Conservation (phyloP, 2,113 vertebrate species). For the Stegastes partitus region DNA sequence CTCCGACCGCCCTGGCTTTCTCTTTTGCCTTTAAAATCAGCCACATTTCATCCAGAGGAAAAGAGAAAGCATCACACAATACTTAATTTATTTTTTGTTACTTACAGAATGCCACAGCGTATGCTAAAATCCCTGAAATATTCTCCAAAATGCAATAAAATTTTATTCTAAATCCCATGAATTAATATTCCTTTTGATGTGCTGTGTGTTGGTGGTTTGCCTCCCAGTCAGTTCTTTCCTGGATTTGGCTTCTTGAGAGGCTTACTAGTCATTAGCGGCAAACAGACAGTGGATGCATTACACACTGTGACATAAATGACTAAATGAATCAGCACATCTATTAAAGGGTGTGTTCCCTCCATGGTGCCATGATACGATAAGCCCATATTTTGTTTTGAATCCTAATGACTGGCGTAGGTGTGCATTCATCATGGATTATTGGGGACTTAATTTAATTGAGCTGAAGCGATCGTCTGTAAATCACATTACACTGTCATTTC, state of each 20-base stretch:
- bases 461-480: conserved; percentile 85
- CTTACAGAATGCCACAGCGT: neutral
- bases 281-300: conserved; percentile 75
- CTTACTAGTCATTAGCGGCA: conserved; percentile 78
- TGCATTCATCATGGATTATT: conserved; percentile 86
- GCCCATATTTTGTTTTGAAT: conserved; percentile 85
- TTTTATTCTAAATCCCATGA: conserved; percentile 24
- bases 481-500: conserved; percentile 87
- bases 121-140: conserved; percentile 7
- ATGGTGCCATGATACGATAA: conserved; percentile 81
- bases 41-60: conserved; percentile 26
- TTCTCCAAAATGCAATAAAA: conserved; percentile 1
- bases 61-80: neutral
- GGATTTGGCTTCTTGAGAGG: conserved; percentile 66
- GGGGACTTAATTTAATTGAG: conserved; percentile 87
- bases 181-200: conserved; percentile 16
- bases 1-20: conserved; percentile 13
- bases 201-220: conserved; percentile 46
- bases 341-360: conserved; percentile 82
- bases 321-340: conserved; percentile 86
- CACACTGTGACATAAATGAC: conserved; percentile 82
- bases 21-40: conserved; percentile 26
- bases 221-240: conserved; percentile 47
- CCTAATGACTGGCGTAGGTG: conserved; percentile 86
- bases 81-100: neutral